Conservation (phyloP, 2,113 vertebrate genomes). For the Balaeniceps rex region DNA sequence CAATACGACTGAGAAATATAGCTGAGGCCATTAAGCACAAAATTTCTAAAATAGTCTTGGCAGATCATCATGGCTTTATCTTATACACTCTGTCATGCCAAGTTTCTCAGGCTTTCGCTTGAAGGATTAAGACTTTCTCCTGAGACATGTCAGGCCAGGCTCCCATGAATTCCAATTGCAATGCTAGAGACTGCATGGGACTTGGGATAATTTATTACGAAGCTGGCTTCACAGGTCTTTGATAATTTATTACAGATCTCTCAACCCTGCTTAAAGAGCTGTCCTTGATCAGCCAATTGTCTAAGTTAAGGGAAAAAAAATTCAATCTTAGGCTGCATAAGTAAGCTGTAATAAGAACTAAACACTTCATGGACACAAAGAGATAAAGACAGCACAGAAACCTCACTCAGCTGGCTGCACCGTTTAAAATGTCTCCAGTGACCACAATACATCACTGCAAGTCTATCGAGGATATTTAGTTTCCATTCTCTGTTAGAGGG, state of each 20-base stretch:
- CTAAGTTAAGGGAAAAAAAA: background rate
- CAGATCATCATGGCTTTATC: slow-evolving; percentile 20
- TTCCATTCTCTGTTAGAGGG: background rate
- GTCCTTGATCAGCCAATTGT: slow-evolving; percentile 39
- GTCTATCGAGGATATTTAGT: background rate
- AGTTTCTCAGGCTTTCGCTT: slow-evolving; percentile 31
- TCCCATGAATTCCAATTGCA: slow-evolving; percentile 32
- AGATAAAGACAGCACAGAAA: slow-evolving; percentile 8
- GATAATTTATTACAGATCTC: slow-evolving; percentile 25
- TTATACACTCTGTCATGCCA: slow-evolving; percentile 16
- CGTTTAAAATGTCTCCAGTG: background rate
- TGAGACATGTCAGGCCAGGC: background rate
- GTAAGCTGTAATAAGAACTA: slow-evolving; percentile 8
- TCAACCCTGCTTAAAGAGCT: background rate
- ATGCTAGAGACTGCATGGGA: background rate
- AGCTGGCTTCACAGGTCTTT: background rate
- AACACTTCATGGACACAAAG: background rate
- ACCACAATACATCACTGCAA: background rate
- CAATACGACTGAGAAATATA: background rate
- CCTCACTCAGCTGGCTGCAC: background rate
- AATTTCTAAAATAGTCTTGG: slow-evolving; percentile 19
- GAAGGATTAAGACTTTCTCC: slow-evolving; percentile 51
- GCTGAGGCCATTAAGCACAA: slow-evolving; percentile 6
- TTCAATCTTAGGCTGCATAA: background rate
- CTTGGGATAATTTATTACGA: slow-evolving; percentile 39